A percentile compares a stretch with the other conserved stretches of the same genome.
Conservation (phyloP, 2,113 vertebrate species). For the Lethenteron camtschaticum region DNA sequence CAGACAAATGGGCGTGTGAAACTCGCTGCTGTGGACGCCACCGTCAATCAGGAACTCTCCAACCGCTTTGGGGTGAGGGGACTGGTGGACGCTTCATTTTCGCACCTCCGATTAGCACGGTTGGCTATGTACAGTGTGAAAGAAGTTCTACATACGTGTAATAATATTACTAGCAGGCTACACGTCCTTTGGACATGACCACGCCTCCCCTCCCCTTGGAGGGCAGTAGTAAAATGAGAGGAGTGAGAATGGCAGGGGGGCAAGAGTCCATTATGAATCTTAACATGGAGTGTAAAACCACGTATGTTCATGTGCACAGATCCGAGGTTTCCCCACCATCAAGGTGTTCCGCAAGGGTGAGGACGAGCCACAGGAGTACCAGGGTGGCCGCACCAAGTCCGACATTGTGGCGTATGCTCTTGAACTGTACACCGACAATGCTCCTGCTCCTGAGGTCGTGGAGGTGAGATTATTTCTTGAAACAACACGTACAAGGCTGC, state of each 20-base stretch:
- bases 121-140: too few species aligned
- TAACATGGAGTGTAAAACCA: too few species aligned
- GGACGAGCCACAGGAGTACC: conserved; percentile 53
- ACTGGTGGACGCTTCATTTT: too few species aligned
- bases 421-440: conserved; percentile 71
- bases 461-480: conserved; percentile 32
- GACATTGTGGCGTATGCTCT: conserved; percentile 54
- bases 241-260: too few species aligned
- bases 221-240: too few species aligned
- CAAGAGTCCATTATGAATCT: too few species aligned
- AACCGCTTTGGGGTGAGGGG: conserved; percentile 45
- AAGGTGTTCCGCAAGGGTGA: conserved; percentile 90
- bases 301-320: conserved; percentile 21
- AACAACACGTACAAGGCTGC: too few species aligned
- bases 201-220: too few species aligned
- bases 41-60: conserved; percentile 45
- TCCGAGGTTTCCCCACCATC: conserved; percentile 78
- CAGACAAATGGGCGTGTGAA: conserved; percentile 76
- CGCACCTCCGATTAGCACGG: too few species aligned
- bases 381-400: conserved; percentile 50
- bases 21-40: conserved; percentile 68
- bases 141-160: too few species aligned
- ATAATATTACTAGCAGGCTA: too few species aligned
- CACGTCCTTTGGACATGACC: too few species aligned
- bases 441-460: conserved; percentile 45